Percentiles rank a stretch among this genome's conserved stretches.
Conservation (phyloP, 2,113 vertebrate species). For the Festucalex cinctus region DNA sequence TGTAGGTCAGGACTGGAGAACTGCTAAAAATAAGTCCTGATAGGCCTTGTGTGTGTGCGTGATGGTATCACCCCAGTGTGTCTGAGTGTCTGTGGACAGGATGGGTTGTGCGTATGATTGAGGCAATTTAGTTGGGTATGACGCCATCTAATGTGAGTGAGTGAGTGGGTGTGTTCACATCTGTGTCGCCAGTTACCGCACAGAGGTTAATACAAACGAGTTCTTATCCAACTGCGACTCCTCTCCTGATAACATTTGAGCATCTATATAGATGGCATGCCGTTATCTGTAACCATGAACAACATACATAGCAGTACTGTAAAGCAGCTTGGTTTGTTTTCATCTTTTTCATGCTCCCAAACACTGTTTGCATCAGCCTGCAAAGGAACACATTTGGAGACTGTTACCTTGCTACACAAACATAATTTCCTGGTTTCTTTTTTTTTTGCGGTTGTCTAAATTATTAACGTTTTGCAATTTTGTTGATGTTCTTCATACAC, state of each 20-base stretch:
- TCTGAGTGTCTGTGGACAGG: slow-evolving; percentile 2
- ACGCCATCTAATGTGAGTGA: background rate
- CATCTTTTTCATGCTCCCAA: slow-evolving; percentile 11
- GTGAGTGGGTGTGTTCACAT: too few relatives aligned
- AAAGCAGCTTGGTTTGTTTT: slow-evolving; percentile 4
- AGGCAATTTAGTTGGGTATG: background rate
- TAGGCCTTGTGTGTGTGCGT: slow-evolving; percentile 25
- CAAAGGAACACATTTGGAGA: slow-evolving; percentile 9
- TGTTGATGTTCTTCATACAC: background rate
- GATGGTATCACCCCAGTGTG: slow-evolving; percentile 8
- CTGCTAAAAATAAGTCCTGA: slow-evolving; percentile 60
- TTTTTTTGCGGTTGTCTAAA: background rate
- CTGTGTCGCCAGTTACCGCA: background rate
- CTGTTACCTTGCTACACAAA: background rate
- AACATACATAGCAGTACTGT: background rate
- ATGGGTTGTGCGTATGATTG: background rate
- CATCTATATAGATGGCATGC: slow-evolving; percentile 15
- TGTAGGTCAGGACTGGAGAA: slow-evolving; percentile 63
- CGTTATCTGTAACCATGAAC: background rate
- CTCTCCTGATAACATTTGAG: slow-evolving; percentile 7
- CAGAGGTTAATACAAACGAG: slow-evolving; percentile 37
- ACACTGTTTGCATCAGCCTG: slow-evolving; percentile 9
- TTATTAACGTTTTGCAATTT: background rate
- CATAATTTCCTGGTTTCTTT: background rate
- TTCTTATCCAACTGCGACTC: slow-evolving; percentile 8